These are phyloP conservation scores for Spondyliosoma cantharus DNA, from an alignment of 2,797 vertebrate genomes.

Conservation along the genomic window DNA sequence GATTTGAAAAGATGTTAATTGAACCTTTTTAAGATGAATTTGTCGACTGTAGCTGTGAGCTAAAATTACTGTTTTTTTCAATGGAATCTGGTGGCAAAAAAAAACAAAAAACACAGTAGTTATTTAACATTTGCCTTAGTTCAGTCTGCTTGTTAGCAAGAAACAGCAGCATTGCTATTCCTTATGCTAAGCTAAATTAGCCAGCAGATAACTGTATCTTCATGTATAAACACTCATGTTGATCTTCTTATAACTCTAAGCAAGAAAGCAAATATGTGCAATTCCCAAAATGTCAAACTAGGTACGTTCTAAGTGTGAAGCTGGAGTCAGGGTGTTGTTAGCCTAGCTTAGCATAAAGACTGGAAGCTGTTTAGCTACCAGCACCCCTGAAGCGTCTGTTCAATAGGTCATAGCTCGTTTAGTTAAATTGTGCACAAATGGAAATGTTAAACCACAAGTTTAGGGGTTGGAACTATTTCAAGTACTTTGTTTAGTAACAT, in stretches of 20 bases:
- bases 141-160: not conserved
- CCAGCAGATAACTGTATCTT: not conserved
- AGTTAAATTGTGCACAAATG: not conserved
- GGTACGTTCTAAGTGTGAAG: not conserved
- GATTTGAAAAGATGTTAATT: too few relatives aligned
- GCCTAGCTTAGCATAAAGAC: constrained; percentile 5
- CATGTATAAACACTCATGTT: not conserved
- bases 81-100: too few relatives aligned
- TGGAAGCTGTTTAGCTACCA: not conserved
- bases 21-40: too few relatives aligned
- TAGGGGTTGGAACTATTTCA: too few relatives aligned
- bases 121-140: not conserved
- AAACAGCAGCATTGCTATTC: not conserved
- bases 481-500: too few relatives aligned
- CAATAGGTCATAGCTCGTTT: not conserved
- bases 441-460: too few relatives aligned
- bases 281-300: not conserved
- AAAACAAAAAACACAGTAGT: not conserved
- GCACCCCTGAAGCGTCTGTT: not conserved
- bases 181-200: not conserved
- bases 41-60: too few relatives aligned
- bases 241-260: not conserved
- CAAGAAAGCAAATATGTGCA: too few relatives aligned
- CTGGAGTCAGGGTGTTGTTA: not conserved
- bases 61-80: too few relatives aligned